Base-by-base conservation (phyloP, 2,888 invertebrate genomes). In the Luperina nickerlii region DNA sequence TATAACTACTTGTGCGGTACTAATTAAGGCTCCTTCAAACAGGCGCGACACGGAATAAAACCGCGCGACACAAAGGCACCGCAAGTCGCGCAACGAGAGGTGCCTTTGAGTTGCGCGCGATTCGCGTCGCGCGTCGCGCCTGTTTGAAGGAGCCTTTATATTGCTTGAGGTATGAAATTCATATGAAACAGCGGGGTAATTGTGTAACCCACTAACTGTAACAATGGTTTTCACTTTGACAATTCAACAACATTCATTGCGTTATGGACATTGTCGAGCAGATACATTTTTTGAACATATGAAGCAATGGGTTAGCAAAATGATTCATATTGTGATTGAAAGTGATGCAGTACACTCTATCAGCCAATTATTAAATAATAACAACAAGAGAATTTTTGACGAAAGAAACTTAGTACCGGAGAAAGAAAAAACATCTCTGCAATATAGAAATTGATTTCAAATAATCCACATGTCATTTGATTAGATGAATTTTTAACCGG, bases 301-400 rank as follows among this genome's bases (percentile, higher is more conserved):
- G 9, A 11, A 57, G 11, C 9, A 57, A 57, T 57, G 57, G 57
- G 3, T 57, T 57, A 57, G 1, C 1, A 57, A 57, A n/a, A 57
- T 57, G 1, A n/a, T 57, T 8, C 20, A 54, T 8, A 54, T 20
- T 54, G 20, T 54, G 7, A 20, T 54, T 54, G 20, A 20, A 48
- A 48, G 15, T 48, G 20, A 7, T 20, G 7, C 7, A 51, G 51
- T 54, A 32, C 6, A 0, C 3, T 42, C 4, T 54, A 51, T 57
- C n/a, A 67, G 20, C 0, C 5, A 60, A 15, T 3, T 9, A 18
- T 57, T n/a, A 2, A 48, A 15, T 48, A 20, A 13, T 38, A 27
- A 45, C 0, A 45, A 24, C 1, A 20, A 1, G 0, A 1, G 6
- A 8, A 0, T 60, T 27, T 73, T 32, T 20, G 0, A 7, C 0